Percentiles rank a stretch among this genome's conserved stretches.
Conservation (phyloP, 2,888 invertebrate species). For the Amblyjoppa fuscipennis region DNA sequence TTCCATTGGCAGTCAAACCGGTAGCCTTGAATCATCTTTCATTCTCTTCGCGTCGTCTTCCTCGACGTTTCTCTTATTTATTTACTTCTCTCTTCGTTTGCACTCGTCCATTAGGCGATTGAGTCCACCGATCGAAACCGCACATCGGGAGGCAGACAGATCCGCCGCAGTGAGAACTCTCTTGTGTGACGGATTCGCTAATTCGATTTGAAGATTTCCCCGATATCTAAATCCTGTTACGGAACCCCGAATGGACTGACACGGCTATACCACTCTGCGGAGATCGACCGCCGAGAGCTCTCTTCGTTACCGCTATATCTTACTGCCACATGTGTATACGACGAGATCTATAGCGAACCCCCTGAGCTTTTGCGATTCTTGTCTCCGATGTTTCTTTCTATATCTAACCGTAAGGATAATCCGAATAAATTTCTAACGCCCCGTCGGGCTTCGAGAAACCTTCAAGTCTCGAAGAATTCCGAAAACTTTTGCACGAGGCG, state of each 20-base stretch:
- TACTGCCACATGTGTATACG: background rate
- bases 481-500: background rate
- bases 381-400: background rate
- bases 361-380: background rate
- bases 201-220: constrained; percentile 51
- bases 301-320: background rate
- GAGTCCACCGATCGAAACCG: constrained; percentile 2
- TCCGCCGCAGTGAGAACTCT: constrained; percentile 7
- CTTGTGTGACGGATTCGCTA: constrained; percentile 37
- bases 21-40: background rate
- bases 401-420: background rate
- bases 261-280: constrained; percentile 5
- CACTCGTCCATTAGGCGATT: background rate
- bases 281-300: constrained; percentile 19
- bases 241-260: background rate
- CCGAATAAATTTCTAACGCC: background rate
- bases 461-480: background rate
- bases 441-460: background rate
- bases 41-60: background rate
- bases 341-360: background rate
- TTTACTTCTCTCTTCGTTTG: background rate
- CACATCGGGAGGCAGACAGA: background rate
- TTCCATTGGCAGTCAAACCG: background rate
- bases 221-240: constrained; percentile 54
- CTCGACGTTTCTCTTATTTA: background rate